Conservation (phyloP, 2,113 vertebrate genomes). For the Poicephalus meyeri region DNA sequence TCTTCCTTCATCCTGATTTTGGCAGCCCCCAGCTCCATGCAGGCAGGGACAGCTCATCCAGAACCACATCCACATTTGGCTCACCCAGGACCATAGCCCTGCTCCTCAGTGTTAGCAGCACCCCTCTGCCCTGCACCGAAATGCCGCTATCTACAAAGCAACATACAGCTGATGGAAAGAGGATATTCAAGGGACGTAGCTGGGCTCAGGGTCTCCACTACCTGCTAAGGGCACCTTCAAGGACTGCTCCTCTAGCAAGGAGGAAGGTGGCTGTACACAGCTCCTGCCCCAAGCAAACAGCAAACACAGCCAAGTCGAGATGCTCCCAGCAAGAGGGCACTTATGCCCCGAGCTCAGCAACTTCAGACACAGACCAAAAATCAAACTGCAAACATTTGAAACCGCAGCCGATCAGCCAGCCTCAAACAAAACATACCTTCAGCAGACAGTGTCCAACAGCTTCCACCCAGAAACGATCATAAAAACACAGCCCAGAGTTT, state of each 20-base stretch:
- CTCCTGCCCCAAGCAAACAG: not conserved
- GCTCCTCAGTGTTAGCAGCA: not conserved
- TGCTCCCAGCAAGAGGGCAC: not conserved
- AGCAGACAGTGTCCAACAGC: not conserved
- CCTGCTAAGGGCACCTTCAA: not conserved
- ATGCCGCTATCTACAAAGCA: not conserved
- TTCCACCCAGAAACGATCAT: not conserved
- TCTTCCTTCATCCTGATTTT: not conserved
- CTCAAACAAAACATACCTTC: not conserved
- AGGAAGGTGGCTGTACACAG: not conserved
- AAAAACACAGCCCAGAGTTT: not conserved
- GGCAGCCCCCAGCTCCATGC: not conserved
- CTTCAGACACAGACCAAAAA: not conserved
- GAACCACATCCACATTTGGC: not conserved
- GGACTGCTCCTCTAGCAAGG: not conserved
- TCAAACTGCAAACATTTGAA: not conserved
- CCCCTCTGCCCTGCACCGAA: no score
- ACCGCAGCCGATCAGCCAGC: not conserved
- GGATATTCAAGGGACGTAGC: accelerated
- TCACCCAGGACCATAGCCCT: not conserved
- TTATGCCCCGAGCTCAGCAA: not conserved
- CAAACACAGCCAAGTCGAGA: not conserved
- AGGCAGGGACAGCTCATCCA: not conserved
- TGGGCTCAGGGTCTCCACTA: not conserved
- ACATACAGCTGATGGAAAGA: not conserved